Percentiles rank a stretch among this genome's conserved stretches.
phyloP scores from a whole-genome alignment of 2,797 vertebrate species.

The Argya squamiceps region DNA sequence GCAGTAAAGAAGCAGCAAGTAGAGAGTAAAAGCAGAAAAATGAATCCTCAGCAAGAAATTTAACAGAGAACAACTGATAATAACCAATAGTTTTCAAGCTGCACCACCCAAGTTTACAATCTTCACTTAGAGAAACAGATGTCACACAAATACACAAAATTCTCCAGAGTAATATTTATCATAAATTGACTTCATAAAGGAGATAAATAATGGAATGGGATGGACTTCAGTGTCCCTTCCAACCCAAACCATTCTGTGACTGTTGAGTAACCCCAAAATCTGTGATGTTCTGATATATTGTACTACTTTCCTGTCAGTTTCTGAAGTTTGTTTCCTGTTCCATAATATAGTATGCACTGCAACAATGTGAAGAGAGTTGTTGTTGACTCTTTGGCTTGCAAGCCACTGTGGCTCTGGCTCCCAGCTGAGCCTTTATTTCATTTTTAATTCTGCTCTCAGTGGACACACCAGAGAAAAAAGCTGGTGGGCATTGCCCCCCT shows the following conservation, averaged over 20 bases:
- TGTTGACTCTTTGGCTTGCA: neutral
- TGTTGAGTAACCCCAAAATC: neutral
- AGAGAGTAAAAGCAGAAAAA: neutral
- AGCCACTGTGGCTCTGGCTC: neutral
- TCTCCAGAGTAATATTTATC: neutral
- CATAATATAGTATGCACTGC: fast-evolving
- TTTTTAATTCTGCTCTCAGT: neutral
- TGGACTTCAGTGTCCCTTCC: too few species aligned
- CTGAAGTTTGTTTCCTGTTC: neutral
- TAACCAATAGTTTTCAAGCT: neutral
- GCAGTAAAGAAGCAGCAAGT: neutral
- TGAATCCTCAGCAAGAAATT: neutral
- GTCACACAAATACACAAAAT: neutral
- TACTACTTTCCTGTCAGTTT: neutral
- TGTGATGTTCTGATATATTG: neutral
- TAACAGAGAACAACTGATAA: neutral
- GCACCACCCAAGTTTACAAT: neutral
- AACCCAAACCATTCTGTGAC: too few species aligned
- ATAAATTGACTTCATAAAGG: neutral
- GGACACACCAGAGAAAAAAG: neutral
- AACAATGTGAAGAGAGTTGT: fast-evolving
- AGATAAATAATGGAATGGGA: neutral
- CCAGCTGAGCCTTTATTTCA: neutral
- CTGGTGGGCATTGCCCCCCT: neutral
- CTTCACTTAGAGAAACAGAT: neutral